A percentile compares a stretch with the other conserved stretches of the same genome.
phyloP scores from a whole-genome alignment of 2,113 vertebrate species.

The Conger conger region DNA sequence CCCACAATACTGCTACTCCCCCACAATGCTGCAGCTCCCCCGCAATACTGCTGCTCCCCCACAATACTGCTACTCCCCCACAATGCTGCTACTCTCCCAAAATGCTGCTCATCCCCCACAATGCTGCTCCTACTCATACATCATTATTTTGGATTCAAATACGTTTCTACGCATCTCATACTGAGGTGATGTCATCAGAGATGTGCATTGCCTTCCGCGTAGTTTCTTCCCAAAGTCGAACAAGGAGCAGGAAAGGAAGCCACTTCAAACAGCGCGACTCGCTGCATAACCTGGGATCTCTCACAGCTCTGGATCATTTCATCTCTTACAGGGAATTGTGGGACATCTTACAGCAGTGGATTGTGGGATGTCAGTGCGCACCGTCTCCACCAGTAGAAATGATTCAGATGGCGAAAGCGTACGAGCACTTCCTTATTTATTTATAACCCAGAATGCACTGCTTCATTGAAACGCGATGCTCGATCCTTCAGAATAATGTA shows the following conservation, averaged over 20 bases:
- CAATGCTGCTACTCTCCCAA: background rate
- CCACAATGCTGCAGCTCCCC: background rate
- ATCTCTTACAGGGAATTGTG: too few species aligned
- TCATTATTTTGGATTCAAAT: too few species aligned
- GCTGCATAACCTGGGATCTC: too few species aligned
- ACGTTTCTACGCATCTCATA: too few species aligned
- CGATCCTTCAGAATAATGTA: constrained; percentile 14
- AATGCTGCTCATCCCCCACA: background rate
- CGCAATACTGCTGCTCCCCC: background rate
- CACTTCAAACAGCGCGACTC: too few species aligned
- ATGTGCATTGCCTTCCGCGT: background rate
- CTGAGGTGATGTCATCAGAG: background rate
- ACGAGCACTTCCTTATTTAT: background rate
- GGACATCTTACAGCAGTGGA: background rate
- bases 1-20: background rate
- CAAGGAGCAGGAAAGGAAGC: background rate
- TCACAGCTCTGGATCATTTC: too few species aligned
- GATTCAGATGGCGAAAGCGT: background rate
- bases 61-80: background rate
- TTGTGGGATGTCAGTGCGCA: background rate
- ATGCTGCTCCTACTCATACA: too few species aligned
- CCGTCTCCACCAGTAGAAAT: background rate
- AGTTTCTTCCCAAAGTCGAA: background rate
- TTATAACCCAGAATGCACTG: constrained; percentile 10
- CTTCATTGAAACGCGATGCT: background rate